Conservation (phyloP, 2,888 invertebrate genomes). For the Caenorhabditis sp. region DNA sequence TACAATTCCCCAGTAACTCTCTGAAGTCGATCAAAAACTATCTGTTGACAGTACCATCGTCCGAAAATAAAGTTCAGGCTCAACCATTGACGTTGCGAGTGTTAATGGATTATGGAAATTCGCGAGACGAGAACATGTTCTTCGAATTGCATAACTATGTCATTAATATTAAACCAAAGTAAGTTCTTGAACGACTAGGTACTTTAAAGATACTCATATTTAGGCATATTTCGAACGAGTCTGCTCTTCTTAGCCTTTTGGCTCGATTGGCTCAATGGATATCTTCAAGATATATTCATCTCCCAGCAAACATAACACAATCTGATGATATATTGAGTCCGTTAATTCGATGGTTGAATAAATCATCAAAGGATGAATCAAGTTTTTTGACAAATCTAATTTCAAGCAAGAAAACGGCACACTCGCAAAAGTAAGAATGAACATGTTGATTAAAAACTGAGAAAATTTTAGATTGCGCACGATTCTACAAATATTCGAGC, state of each 20-base stretch:
- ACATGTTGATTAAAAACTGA: neutral
- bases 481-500: conserved; percentile 52
- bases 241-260: conserved; percentile 53
- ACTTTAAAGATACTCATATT: neutral
- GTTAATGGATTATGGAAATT: conserved; percentile 40
- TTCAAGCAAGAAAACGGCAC: conserved; percentile 47
- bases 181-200: conserved; percentile 13
- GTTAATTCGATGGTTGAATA: conserved; percentile 38
- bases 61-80: conserved; percentile 46
- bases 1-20: conserved; percentile 36
- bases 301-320: conserved; percentile 27
- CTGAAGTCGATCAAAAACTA: conserved; percentile 39
- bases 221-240: conserved; percentile 54
- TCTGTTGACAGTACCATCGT: conserved; percentile 48
- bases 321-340: conserved; percentile 40
- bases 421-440: conserved; percentile 43
- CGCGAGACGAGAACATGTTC: conserved; percentile 32
- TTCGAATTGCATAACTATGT: conserved; percentile 53
- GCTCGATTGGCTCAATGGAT: conserved; percentile 45
- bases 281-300: conserved; percentile 10
- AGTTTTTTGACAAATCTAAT: conserved; percentile 42
- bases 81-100: conserved; percentile 39
- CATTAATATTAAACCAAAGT: conserved; percentile 62
- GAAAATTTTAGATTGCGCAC: conserved; percentile 53
- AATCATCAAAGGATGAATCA: conserved; percentile 45